phyloP scores from a whole-genome alignment of 2,113 vertebrate genomes.

The Gymnogyps californianus region DNA sequence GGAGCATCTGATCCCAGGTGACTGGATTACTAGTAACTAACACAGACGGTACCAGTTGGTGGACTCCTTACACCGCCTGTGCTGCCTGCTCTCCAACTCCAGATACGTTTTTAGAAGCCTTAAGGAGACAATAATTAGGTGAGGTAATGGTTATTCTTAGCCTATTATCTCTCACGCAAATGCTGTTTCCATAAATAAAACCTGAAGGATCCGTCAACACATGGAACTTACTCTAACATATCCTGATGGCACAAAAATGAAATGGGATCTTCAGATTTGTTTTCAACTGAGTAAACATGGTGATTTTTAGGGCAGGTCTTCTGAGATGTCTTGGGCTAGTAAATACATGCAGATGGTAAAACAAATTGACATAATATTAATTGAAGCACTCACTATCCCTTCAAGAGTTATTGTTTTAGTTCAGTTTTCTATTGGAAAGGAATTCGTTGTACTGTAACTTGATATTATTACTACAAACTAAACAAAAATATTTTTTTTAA shows the following conservation, averaged over 20 bases:
- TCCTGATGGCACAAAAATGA: background rate
- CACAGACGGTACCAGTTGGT: constrained; percentile 31
- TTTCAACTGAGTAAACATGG: constrained; percentile 34
- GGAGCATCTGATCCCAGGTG: constrained; percentile 12
- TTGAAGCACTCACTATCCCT: background rate
- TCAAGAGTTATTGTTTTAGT: constrained; percentile 9
- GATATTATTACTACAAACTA: constrained; percentile 22
- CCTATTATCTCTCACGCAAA: constrained; percentile 45
- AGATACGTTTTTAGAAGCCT: constrained; percentile 47
- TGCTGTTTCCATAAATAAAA: constrained; percentile 38
- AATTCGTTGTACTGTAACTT: constrained; percentile 24
- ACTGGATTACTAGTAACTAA: constrained; percentile 30
- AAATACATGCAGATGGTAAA: constrained; percentile 39
- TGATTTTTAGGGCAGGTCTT: constrained; percentile 8
- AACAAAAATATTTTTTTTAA: constrained; percentile 15
- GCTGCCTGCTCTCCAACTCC: background rate
- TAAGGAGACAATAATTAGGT: constrained; percentile 48
- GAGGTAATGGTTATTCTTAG: constrained; percentile 56
- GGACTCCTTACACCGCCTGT: background rate
- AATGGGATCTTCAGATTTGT: background rate
- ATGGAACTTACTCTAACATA: background rate
- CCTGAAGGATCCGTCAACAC: background rate
- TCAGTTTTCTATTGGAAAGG: background rate
- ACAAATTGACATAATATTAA: constrained; percentile 27
- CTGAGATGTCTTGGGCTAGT: background rate